Evolutionary conservation across 2,113 vertebrate genomes (phyloP).

Genomic region (Coryphaenoides rupestris): DNA sequence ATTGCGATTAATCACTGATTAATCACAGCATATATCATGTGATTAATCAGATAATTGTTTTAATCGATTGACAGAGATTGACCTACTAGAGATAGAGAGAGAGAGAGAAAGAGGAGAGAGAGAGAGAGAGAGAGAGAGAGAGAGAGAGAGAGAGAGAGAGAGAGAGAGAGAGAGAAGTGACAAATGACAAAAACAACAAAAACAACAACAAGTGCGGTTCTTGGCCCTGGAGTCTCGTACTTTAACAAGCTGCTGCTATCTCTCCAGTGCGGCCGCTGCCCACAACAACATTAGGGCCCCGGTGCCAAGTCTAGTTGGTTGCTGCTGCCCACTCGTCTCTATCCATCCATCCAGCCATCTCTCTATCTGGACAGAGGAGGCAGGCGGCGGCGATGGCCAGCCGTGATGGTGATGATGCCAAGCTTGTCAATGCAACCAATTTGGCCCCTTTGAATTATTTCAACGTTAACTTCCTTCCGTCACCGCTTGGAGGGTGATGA

Average conservation of each 20-base stretch:
- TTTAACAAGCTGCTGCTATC: conserved; percentile 43
- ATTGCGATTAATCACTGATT: too few relatives aligned
- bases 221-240: conserved; percentile 18
- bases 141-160: too few relatives aligned
- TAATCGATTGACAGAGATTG: too few relatives aligned
- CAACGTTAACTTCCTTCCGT: conserved; percentile 16
- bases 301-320: conserved; percentile 26
- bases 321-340: conserved; percentile 41
- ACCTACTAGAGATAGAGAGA: too few relatives aligned
- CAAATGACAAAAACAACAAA: conserved; percentile 1
- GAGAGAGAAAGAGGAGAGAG: too few relatives aligned
- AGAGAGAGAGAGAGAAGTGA: too few relatives aligned
- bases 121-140: too few relatives aligned
- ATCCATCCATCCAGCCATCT: conserved; percentile 5
- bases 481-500: not conserved
- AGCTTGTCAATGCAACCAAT: conserved; percentile 20
- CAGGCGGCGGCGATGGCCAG: conserved; percentile 27
- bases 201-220: conserved; percentile 26
- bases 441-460: conserved; percentile 16
- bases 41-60: too few relatives aligned
- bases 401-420: conserved; percentile 33
- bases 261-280: conserved; percentile 45
- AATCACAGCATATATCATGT: too few relatives aligned
- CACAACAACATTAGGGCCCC: conserved; percentile 27
- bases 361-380: conserved; percentile 20